Evolutionary conservation across 2,113 vertebrate species (phyloP).

Genomic region (Platichthys flesus): DNA sequence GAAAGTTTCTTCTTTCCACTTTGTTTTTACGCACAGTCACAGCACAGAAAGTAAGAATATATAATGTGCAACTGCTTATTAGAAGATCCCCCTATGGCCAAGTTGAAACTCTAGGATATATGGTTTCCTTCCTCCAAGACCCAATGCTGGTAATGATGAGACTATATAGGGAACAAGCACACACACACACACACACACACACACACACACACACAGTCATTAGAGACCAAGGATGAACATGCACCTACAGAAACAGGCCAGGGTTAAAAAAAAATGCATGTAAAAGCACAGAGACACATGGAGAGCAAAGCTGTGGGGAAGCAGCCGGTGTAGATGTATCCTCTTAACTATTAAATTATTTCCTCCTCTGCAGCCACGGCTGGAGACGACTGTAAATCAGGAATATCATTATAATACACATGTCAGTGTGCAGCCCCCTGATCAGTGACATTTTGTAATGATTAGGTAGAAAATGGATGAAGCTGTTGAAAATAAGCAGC

Average conservation of each 20-base stretch:
- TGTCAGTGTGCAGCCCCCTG: not conserved
- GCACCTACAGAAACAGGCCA: not conserved
- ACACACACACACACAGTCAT: slow-evolving; percentile 12
- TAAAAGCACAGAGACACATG: not conserved
- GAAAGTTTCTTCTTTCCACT: not conserved
- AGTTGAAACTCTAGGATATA: not conserved
- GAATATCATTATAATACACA: slow-evolving; percentile 3
- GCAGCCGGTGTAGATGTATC: not conserved
- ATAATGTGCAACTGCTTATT: slow-evolving; percentile 15
- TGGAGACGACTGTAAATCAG: not conserved
- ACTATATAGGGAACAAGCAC: not conserved
- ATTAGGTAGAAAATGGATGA: slow-evolving; percentile 18
- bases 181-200: not conserved
- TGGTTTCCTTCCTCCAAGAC: slow-evolving; percentile 19
- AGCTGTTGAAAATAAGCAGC: slow-evolving; percentile 10
- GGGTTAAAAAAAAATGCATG: not conserved
- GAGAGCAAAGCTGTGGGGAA: not conserved
- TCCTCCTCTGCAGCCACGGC: not conserved
- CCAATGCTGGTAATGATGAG: slow-evolving; percentile 21
- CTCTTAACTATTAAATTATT: slow-evolving; percentile 6
- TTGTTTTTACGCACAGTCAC: not conserved
- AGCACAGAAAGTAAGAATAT: slow-evolving; percentile 8
- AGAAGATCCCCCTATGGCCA: slow-evolving; percentile 31
- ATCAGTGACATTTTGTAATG: slow-evolving; percentile 2
- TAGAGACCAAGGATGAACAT: slow-evolving; percentile 1